Percentiles rank a stretch among this genome's conserved stretches.
Evolutionary conservation across 2,888 invertebrate genomes (phyloP).

Genomic region (Lasioglossum villosulum): DNA sequence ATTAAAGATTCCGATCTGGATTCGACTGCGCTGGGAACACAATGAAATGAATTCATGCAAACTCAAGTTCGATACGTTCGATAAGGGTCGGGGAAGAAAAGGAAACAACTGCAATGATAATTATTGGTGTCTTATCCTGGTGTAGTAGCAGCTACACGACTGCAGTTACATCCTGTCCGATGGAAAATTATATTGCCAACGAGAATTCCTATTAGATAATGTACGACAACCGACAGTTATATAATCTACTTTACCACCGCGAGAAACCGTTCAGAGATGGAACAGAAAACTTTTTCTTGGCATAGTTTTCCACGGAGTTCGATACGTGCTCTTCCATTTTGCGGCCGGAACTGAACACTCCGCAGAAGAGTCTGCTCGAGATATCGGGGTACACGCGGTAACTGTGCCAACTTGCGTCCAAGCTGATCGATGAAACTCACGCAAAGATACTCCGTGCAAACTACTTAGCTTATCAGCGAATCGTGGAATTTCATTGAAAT

Average conservation of each 20-base stretch:
- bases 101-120: neutral
- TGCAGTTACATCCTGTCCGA: neutral
- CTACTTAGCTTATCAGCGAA: neutral
- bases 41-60: neutral
- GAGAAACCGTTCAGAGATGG: constrained; percentile 9
- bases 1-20: neutral
- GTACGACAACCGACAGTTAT: constrained; percentile 27
- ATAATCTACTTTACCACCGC: constrained; percentile 31
- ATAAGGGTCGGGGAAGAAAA: neutral
- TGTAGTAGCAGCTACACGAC: neutral
- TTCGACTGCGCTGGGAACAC: neutral
- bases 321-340: constrained; percentile 53
- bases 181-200: neutral
- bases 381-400: neutral
- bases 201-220: constrained; percentile 16
- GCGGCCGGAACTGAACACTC: constrained; percentile 37
- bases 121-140: neutral
- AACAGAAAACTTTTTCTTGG: constrained; percentile 41
- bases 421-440: constrained; percentile 20
- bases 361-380: constrained; percentile 18
- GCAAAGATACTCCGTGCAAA: neutral
- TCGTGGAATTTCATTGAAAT: neutral
- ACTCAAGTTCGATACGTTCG: neutral
- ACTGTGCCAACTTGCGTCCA: constrained; percentile 12
- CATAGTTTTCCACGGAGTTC: constrained; percentile 44